Evolutionary conservation across 2,888 invertebrate species (phyloP).

Genomic region (Brassicogethes aeneus): DNA sequence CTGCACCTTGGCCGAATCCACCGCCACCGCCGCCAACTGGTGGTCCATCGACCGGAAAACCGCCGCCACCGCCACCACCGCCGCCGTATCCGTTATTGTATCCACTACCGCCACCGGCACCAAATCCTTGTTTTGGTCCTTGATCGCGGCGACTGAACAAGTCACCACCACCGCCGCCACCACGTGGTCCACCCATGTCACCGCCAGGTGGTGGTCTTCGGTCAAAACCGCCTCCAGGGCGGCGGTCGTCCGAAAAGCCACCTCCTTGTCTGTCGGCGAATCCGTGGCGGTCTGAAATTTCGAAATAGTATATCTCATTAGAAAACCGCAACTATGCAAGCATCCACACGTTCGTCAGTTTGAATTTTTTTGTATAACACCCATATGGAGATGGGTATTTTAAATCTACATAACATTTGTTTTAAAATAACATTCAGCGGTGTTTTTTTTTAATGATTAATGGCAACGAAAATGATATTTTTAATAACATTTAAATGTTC

Average conservation of each 20-base stretch:
- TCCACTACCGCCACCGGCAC: constrained; percentile 15
- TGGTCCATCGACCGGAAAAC: constrained; percentile 13
- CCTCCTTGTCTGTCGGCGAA: constrained; percentile 8
- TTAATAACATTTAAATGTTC: no score
- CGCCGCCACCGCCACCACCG: constrained; percentile 12
- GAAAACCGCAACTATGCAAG: no score
- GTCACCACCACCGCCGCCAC: constrained; percentile 24
- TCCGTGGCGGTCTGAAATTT: constrained; percentile 2
- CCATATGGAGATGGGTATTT: no score
- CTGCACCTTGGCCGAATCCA: constrained; percentile 8
- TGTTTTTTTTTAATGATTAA: no score
- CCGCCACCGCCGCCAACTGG: constrained; percentile 4
- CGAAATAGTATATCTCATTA: no score
- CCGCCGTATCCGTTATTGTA: constrained; percentile 15
- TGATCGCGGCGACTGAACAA: constrained; percentile 35
- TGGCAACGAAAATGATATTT: no score
- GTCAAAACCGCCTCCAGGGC: constrained; percentile 21
- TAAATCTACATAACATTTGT: no score
- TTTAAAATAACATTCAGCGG: no score
- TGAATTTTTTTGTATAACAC: no score
- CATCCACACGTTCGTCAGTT: no score
- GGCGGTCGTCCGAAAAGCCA: constrained; percentile 12
- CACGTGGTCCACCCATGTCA: constrained; percentile 16
- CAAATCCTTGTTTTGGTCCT: constrained; percentile 10
- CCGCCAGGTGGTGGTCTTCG: constrained; percentile 19